Evolutionary conservation across 1,140 invertebrate species (phyloP).

Genomic region (Caenorhabditis tropicalis): DNA sequence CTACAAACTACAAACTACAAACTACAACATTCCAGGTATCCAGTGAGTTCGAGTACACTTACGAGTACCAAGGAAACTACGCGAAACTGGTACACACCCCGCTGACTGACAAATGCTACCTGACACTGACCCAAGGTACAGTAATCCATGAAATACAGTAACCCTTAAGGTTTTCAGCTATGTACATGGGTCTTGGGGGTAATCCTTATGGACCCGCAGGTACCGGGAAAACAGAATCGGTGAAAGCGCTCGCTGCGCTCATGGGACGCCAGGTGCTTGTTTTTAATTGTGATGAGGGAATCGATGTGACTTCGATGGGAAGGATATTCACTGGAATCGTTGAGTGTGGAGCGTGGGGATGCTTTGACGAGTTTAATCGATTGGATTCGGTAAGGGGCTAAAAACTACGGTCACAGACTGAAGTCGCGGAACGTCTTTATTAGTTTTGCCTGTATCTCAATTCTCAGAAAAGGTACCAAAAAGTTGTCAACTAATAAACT

Average conservation of each 20-base stretch:
- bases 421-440: no score
- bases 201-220: constrained; percentile 98
- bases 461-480: constrained; percentile 76
- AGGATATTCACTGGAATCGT: constrained; percentile 94
- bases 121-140: constrained; percentile 96
- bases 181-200: constrained; percentile 92
- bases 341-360: constrained; percentile 97
- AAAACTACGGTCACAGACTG: no score
- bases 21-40: neutral
- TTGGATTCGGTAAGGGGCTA: constrained; percentile 83
- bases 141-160: constrained; percentile 49
- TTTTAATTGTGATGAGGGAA: constrained; percentile 94
- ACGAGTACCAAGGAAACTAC: constrained; percentile 75
- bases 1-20: neutral
- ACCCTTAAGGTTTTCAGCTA: constrained; percentile 76
- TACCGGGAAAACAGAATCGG: constrained; percentile 98
- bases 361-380: constrained; percentile 99
- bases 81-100: constrained; percentile 95
- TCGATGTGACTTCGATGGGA: constrained; percentile 79
- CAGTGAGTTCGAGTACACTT: constrained; percentile 87
- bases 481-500: neutral
- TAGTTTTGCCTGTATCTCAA: no score
- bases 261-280: constrained; percentile 80
- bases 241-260: constrained; percentile 77
- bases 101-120: constrained; percentile 94